Evolutionary conservation across 1,140 invertebrate genomes (phyloP).

Genomic region (Lepidotrigona ventralis): DNA sequence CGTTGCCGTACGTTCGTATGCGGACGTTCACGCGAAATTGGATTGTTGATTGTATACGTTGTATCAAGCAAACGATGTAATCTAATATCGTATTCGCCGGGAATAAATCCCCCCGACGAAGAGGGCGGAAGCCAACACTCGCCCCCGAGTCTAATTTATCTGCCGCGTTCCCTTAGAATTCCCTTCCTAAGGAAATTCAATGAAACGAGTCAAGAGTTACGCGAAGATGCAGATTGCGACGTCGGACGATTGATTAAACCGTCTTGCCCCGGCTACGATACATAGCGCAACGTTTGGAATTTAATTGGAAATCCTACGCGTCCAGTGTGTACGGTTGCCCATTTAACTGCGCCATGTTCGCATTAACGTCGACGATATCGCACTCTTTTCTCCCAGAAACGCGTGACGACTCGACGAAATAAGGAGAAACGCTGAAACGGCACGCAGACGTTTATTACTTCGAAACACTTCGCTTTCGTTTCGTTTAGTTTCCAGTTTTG

Average conservation of each 20-base stretch:
- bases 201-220: neutral
- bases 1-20: too few species aligned
- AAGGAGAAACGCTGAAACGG: neutral
- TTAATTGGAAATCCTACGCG: conserved; percentile 14
- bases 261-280: neutral
- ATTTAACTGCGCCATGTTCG: conserved; percentile 11
- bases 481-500: neutral
- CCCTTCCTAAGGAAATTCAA: neutral
- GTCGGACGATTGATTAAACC: neutral
- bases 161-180: neutral
- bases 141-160: neutral
- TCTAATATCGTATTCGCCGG: too few species aligned
- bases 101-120: neutral
- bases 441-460: conserved; percentile 25
- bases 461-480: neutral
- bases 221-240: neutral
- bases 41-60: too few species aligned
- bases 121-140: neutral
- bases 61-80: too few species aligned
- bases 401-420: neutral
- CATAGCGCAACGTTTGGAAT: neutral
- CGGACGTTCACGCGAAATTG: too few species aligned
- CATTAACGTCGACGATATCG: conserved; percentile 9
- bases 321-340: neutral
- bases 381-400: neutral